Percentiles rank a stretch among this genome's conserved stretches.
These are phyloP conservation scores for Diacarnus erythraeanus DNA, from an alignment of 37 sponge, comb jelly and placozoan species.

Conservation along the genomic window DNA sequence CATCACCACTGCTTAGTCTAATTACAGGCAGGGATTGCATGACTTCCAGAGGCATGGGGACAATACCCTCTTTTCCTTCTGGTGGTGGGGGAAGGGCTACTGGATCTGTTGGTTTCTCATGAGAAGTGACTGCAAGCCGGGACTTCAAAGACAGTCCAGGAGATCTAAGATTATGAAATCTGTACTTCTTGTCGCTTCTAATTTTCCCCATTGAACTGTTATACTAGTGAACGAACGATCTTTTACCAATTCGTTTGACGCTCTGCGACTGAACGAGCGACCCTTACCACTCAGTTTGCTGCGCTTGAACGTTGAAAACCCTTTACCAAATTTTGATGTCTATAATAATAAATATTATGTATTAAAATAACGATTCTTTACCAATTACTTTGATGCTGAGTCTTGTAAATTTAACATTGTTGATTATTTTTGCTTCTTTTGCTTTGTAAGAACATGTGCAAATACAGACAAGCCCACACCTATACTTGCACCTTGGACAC, in stretches of 20 bases:
- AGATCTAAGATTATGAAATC: not conserved
- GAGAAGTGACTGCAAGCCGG: no score
- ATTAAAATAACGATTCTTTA: no score
- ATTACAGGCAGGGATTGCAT: constrained; percentile 13
- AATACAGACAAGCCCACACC: constrained; percentile 40
- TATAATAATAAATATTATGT: no score
- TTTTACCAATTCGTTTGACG: not conserved
- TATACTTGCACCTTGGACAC: constrained; percentile 29
- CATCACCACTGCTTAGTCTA: not conserved
- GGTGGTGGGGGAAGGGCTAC: not conserved
- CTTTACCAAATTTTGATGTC: not conserved
- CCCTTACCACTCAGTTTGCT: no score
- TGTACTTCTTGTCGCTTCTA: not conserved
- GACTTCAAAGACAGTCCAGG: not conserved
- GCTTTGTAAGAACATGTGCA: constrained; percentile 20
- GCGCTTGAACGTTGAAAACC: no score
- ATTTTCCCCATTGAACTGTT: not conserved
- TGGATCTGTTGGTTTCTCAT: constrained; percentile 4
- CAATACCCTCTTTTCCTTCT: not conserved
- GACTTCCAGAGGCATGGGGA: constrained; percentile 18
- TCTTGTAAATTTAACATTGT: no score
- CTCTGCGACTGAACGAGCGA: not conserved
- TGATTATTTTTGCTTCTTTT: no score
- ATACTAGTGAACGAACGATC: not conserved
- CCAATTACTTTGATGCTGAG: no score